Conservation (phyloP, 2,113 vertebrate species). For the Centropristis striata region DNA sequence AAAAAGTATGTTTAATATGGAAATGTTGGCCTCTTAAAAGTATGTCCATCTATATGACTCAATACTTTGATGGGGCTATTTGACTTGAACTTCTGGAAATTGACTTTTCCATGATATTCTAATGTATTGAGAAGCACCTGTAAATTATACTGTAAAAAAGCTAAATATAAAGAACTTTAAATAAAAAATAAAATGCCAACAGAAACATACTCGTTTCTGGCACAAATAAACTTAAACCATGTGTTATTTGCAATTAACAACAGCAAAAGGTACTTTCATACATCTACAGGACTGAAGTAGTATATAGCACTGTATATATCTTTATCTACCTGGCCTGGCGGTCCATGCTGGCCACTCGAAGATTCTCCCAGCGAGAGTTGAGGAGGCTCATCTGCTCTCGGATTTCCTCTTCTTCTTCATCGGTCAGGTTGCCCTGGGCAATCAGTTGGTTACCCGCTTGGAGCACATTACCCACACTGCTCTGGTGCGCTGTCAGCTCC, state of each 20-base stretch:
- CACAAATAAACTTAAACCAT: background rate
- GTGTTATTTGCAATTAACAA: background rate
- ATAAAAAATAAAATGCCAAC: no score
- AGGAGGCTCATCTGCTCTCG: slow-evolving; percentile 96
- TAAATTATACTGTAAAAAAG: no score
- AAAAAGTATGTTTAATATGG: no score
- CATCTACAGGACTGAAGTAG: background rate
- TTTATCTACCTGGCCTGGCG: slow-evolving; percentile 91
- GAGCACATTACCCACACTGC: slow-evolving; percentile 95
- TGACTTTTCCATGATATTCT: no score
- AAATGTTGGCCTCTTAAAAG: no score
- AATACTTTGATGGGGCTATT: no score
- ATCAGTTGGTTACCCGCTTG: slow-evolving; percentile 96
- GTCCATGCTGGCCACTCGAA: slow-evolving; percentile 97
- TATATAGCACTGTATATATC: background rate
- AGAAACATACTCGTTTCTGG: background rate
- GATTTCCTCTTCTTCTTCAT: slow-evolving; percentile 97
- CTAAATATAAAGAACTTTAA: no score
- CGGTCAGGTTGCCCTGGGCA: slow-evolving; percentile 91
- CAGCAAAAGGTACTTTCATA: background rate
- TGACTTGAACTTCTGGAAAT: no score
- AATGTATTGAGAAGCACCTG: no score
- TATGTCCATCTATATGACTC: no score
- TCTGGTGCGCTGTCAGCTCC: slow-evolving; percentile 97
- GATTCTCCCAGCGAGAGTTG: slow-evolving; percentile 95